phyloP scores from a whole-genome alignment of 2,797 vertebrate genomes.

The Heterohyrax brucei region DNA sequence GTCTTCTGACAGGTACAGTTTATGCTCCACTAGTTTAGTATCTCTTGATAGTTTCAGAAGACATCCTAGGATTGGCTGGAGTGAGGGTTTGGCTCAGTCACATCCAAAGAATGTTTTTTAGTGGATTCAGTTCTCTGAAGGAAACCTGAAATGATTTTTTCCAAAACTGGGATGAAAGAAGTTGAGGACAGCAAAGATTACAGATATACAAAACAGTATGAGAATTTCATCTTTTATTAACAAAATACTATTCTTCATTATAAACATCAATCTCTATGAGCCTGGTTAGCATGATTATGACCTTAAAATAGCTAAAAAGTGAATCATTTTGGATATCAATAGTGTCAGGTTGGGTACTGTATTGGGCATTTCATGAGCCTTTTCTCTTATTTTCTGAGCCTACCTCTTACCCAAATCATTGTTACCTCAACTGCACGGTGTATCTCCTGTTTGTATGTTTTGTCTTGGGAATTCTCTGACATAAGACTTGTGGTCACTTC shows the following conservation, averaged over 20 bases:
- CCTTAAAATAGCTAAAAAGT: not conserved
- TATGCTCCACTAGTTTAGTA: not conserved
- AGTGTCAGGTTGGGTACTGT: not conserved
- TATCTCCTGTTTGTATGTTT: not conserved
- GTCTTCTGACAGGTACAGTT: not conserved
- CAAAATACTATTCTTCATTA: not conserved
- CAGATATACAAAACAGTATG: not conserved
- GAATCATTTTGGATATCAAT: not conserved
- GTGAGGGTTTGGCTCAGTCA: not conserved
- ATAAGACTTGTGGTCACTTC: not conserved
- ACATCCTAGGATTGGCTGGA: not conserved
- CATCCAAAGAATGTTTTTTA: not conserved
- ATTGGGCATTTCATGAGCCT: fast-evolving
- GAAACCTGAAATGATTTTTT: not conserved
- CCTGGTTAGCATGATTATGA: not conserved
- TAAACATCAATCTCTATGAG: not conserved
- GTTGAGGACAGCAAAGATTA: not conserved
- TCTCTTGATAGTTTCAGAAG: not conserved
- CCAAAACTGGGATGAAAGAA: not conserved
- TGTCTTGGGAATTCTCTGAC: not conserved
- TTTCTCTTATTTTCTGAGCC: not conserved
- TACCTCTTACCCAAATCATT: not conserved
- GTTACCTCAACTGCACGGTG: not conserved
- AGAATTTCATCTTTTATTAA: not conserved
- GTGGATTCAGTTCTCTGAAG: not conserved